Evolutionary conservation across 2,113 vertebrate genomes (phyloP).

Genomic region (Anhinga anhinga): DNA sequence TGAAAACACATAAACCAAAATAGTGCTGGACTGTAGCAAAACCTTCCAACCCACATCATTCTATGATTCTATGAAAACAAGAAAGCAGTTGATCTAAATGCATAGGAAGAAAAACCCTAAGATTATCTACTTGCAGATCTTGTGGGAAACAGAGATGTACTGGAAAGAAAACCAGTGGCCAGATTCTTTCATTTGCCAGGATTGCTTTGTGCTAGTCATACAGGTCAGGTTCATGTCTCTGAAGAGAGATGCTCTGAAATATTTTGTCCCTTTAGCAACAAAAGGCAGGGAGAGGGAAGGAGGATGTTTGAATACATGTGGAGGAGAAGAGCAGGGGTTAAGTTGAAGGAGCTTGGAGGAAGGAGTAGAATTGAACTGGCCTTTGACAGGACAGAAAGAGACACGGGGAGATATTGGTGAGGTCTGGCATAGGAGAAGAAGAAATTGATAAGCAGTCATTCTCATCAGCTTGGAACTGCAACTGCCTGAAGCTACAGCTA

Average conservation of each 20-base stretch:
- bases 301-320: neutral
- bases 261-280: neutral
- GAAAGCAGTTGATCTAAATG: neutral
- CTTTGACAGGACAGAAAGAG: neutral
- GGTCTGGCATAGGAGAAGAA: neutral
- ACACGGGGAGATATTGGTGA: neutral
- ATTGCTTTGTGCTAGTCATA: neutral
- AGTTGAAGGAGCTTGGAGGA: neutral
- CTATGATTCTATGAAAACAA: neutral
- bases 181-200: neutral
- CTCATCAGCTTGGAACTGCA: neutral
- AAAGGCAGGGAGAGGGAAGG: neutral
- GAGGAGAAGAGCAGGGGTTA: neutral
- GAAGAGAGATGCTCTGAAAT: neutral
- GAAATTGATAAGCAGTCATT: neutral
- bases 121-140: neutral
- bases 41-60: neutral
- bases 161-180: neutral
- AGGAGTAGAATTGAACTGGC: neutral
- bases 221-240: neutral
- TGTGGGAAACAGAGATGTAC: neutral
- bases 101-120: neutral
- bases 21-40: neutral
- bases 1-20: neutral
- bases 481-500: neutral